phyloP scores from a whole-genome alignment of 2,888 invertebrate species.

The Thymelicus acteon region DNA sequence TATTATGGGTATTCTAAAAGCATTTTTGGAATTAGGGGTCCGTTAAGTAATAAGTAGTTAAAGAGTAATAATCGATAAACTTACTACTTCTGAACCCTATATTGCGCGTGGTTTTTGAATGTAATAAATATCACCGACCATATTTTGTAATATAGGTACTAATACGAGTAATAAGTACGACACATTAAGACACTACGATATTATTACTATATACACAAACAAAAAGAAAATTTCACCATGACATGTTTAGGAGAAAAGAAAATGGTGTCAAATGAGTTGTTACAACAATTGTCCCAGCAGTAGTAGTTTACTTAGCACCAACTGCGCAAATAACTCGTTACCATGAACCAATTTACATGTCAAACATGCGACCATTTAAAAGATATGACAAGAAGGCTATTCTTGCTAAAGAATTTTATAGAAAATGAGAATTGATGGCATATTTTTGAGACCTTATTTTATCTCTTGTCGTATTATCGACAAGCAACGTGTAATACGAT shows the following conservation, averaged over 20 bases:
- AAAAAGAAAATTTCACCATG: constrained; percentile 48
- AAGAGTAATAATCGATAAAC: no score
- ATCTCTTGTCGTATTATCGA: background rate
- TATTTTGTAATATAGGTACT: no score
- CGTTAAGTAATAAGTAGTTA: no score
- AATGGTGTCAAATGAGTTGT: constrained; percentile 65
- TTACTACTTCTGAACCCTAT: no score
- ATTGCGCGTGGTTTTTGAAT: no score
- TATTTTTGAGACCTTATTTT: constrained; percentile 21
- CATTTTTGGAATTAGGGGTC: no score
- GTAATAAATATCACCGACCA: no score
- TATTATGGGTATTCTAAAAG: no score
- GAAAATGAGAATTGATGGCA: constrained; percentile 26
- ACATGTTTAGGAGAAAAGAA: constrained; percentile 60
- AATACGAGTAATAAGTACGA: no score
- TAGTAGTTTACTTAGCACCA: constrained; percentile 51
- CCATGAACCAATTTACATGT: constrained; percentile 74
- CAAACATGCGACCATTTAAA: constrained; percentile 63
- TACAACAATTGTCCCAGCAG: constrained; percentile 61
- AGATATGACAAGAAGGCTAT: constrained; percentile 45
- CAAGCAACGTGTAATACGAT: background rate
- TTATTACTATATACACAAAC: background rate
- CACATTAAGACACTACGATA: no score
- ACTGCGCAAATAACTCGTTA: constrained; percentile 69
- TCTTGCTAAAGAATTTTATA: constrained; percentile 35